Evolutionary conservation across 2,797 vertebrate species (phyloP), one percentile per base, ranked within the genome.

Genomic region (Knipowitschia caucasica): DNA sequence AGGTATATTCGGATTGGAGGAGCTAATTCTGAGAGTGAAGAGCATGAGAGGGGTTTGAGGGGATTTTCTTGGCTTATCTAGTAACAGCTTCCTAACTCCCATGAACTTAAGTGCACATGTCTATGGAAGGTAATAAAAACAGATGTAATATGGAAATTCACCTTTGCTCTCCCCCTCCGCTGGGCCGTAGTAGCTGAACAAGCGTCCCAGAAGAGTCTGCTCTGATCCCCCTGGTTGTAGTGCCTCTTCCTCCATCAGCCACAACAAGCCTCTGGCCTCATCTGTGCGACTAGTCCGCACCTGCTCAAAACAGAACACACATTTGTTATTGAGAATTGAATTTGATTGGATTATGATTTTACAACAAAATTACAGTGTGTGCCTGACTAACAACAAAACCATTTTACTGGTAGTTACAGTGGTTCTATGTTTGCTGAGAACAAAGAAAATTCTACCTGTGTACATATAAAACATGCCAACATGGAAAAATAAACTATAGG

Each of bases 201-300:
- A 92, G 7, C 94, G 87, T 45, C 93, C 91, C 62, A 99, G 78
- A 49, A 99, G 85, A 1, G 92, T 88, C 55, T 95, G 91, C 66
- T 95, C 95, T 0, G 89, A 94, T 56, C 93, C 94, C 0, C 88
- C 92, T 0, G 93, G 94, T 75, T 94, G 93, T 71, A 94, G 64
- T 0, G 91, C 93, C 81, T 98, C 96, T 83, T 98, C 97, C 67
- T 99, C 96, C 87, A 99, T 88, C 15, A 99, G 86, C 97, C 97
- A 99, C 51, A 99, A 80, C 50, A 99, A 84, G n/a, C 97, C 97
- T n/a, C 94, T 90, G 0, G 95, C 94, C 78, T 98, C 95, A 0
- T 98, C 95, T 0, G 93, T 92, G 57, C 90, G 89, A 56, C 92
- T 78, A 0, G 92, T 91, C 50, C 95, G 92, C 10, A 97, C 93